These are phyloP conservation scores for Elephantulus edwardii DNA, from an alignment of 2,113 vertebrate genomes.

Conservation along the genomic window DNA sequence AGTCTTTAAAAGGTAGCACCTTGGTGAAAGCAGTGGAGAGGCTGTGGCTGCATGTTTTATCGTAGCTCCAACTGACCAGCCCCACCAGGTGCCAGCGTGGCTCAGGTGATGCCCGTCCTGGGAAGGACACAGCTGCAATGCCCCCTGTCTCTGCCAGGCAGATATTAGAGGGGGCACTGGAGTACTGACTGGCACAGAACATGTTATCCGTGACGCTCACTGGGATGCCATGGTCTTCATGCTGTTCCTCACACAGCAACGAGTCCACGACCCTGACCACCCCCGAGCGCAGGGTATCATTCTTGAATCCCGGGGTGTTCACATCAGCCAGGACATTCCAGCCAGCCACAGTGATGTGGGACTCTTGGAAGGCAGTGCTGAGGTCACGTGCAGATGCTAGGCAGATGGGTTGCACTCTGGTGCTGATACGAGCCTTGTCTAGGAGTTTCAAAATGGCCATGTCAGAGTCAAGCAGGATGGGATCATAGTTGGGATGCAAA, in stretches of 20 bases:
- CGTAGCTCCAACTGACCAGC: constrained; percentile 97
- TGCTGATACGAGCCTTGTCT: constrained; percentile 95
- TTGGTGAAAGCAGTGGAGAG: constrained; percentile 95
- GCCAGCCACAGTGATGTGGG: constrained; percentile 90
- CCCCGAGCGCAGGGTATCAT: constrained; percentile 90
- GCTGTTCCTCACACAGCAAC: constrained; percentile 94
- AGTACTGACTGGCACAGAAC: constrained; percentile 92
- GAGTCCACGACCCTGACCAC: constrained; percentile 90
- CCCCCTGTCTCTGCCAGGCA: constrained; percentile 98
- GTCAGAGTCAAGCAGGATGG: constrained; percentile 94
- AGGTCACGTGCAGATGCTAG: constrained; percentile 85
- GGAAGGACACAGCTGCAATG: constrained; percentile 88
- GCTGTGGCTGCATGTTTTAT: constrained; percentile 90
- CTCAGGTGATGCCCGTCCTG: constrained; percentile 81
- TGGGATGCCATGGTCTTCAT: constrained; percentile 90
- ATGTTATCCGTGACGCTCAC: constrained; percentile 97
- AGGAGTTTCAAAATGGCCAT: constrained; percentile 93
- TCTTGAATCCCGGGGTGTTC: constrained; percentile 79
- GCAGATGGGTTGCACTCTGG: constrained; percentile 93
- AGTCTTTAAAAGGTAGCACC: constrained; percentile 93
- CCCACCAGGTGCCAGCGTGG: constrained; percentile 93
- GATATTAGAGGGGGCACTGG: constrained; percentile 87
- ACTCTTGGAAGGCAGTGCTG: constrained; percentile 78
- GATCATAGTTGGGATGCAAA: constrained; percentile 95
- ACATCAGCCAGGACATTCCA: constrained; percentile 90